Conservation (phyloP, 2,888 invertebrate genomes). For the Azorinus chamasolen region DNA sequence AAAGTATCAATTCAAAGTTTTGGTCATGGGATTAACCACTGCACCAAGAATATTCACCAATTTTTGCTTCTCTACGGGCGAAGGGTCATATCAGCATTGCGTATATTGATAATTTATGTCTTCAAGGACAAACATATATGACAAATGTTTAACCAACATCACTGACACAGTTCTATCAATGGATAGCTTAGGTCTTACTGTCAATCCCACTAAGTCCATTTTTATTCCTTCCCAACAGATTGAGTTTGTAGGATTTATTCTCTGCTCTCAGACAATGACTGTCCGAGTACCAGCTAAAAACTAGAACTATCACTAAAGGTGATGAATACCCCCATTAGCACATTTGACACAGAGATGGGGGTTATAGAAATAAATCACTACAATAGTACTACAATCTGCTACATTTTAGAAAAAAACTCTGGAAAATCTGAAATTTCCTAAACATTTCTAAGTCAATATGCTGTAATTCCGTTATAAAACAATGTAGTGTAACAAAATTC, state of each 20-base stretch:
- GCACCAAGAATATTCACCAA: conserved; percentile 31
- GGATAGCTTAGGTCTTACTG: conserved; percentile 51
- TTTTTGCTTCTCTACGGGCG: conserved; percentile 28
- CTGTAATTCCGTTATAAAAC: no score
- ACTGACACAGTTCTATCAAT: conserved; percentile 25
- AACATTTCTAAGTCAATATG: no score
- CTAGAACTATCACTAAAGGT: no score
- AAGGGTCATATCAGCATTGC: conserved; percentile 32
- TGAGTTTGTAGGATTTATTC: conserved; percentile 50
- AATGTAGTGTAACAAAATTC: no score
- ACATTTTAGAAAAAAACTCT: no score
- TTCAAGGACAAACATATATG: conserved; percentile 32
- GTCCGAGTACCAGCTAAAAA: conserved; percentile 10
- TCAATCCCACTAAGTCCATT: conserved; percentile 60
- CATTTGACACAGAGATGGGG: no score
- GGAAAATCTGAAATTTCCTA: no score
- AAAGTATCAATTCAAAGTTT: conserved; percentile 35
- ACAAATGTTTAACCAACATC: conserved; percentile 29
- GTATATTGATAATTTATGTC: conserved; percentile 50
- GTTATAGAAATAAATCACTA: no score
- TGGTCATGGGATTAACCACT: no score
- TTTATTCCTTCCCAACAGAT: conserved; percentile 45
- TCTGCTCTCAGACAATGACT: conserved; percentile 52
- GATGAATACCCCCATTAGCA: no score
- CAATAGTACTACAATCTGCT: no score